Base-by-base conservation (phyloP, 2,113 vertebrate genomes). In the Limnothrissa miodon region DNA sequence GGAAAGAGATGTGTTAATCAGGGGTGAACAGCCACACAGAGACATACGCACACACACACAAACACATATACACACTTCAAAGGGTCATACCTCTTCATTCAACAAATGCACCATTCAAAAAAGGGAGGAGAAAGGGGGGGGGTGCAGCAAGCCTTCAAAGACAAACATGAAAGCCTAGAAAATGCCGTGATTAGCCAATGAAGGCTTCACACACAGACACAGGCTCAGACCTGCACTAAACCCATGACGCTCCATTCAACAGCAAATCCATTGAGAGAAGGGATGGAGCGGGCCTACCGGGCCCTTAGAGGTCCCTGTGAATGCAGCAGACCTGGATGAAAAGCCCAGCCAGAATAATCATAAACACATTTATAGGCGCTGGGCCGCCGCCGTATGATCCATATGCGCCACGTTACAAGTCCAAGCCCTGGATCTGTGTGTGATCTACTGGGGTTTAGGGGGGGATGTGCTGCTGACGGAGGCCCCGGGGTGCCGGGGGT, bases 1-100 rank as follows among this genome's bases (percentile, higher is more conserved):
- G 87, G 59, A 87, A 42, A 80, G 36, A 83, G 78, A 88, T 33
- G 66, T 33, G 29, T 74, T 66, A 74, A 15, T 33, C 66, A 74
- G 66, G 66, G 29, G 25, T 74, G 66, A 33, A 74, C 15, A 13
- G 66, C 15, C 66, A 33, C 13, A 66, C 66, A 25, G 5, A 66
- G n/a, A 25, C 59, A 25, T 7, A 66, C 59, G 21, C 59, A 66
- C 59, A 66, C 25, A 66, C 59, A 66, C 59, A 33, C 59, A 66
- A n/a, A 66, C 25, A 66, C 59, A 66, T 25, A 33, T 0, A 39
- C 66, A 74, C 66, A 74, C 66, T 17, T 74, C 66, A 74, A 74
- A 74, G 66, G 66, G 1, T 19, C 33, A 74, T 39, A 74, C 66
- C 66, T 74, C 29, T 36, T 5, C 66, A 74, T 36, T 33, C 3